Conservation (phyloP, 2,888 invertebrate genomes). For the Cheilosia grossa region DNA sequence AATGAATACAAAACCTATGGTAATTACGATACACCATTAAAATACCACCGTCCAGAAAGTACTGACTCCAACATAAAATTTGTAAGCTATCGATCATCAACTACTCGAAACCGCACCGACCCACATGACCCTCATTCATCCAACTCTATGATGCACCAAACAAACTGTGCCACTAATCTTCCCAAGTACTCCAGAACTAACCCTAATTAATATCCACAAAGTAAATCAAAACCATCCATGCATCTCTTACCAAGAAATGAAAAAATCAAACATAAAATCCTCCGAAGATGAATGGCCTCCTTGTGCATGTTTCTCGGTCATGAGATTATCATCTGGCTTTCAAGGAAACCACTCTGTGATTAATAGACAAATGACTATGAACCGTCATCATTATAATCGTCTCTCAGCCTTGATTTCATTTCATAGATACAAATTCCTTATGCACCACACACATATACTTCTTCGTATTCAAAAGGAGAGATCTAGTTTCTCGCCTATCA, state of each 20-base stretch:
- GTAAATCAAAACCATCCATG: slow-evolving; percentile 48
- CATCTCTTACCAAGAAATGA: slow-evolving; percentile 22
- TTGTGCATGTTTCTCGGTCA: slow-evolving; percentile 72
- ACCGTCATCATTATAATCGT: slow-evolving; percentile 67
- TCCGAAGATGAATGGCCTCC: slow-evolving; percentile 65
- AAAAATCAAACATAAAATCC: slow-evolving; percentile 14
- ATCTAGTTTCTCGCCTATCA: slow-evolving; percentile 43
- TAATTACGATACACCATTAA: no score
- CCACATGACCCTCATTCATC: slow-evolving; percentile 55
- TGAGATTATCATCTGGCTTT: slow-evolving; percentile 69
- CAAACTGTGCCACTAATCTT: slow-evolving; percentile 17
- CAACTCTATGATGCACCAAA: slow-evolving; percentile 5
- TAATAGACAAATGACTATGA: slow-evolving; percentile 71
- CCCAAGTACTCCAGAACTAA: slow-evolving; percentile 50
- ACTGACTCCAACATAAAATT: background rate
- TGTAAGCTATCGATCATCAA: background rate
- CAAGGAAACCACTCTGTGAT: slow-evolving; percentile 62
- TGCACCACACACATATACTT: background rate
- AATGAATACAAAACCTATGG: no score
- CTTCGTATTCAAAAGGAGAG: slow-evolving; percentile 24
- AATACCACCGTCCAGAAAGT: background rate
- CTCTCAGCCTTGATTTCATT: slow-evolving; percentile 68
- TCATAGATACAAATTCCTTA: slow-evolving; percentile 62
- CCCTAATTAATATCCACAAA: slow-evolving; percentile 70
- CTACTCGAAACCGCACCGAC: slow-evolving; percentile 24